These are phyloP conservation scores for Alligator sinensis DNA, from an alignment of 2,113 vertebrate species.

Conservation along the genomic window DNA sequence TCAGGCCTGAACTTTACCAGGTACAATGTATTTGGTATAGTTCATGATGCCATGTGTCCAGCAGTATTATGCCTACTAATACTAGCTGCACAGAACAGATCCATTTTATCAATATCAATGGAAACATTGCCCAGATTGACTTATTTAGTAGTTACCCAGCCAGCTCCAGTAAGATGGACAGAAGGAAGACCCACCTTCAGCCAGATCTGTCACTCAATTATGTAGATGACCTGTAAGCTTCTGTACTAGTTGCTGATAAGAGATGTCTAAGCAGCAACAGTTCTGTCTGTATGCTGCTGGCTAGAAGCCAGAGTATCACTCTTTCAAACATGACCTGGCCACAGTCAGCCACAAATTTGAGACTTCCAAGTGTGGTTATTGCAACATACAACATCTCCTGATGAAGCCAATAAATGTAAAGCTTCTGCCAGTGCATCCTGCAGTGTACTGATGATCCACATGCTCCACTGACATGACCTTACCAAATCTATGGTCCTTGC, in stretches of 20 bases:
- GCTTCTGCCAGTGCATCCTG: neutral
- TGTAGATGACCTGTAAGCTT: neutral
- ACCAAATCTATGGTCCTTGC: neutral
- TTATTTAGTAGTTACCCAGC: neutral
- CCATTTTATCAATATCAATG: neutral
- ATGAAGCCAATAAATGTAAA: rapidly evolving
- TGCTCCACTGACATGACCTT: neutral
- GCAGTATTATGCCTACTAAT: neutral
- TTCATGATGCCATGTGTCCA: neutral
- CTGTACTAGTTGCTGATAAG: neutral
- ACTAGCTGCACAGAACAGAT: neutral
- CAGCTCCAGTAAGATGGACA: neutral
- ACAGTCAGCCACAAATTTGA: neutral
- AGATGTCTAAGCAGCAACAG: neutral
- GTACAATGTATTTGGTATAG: neutral
- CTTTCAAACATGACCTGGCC: neutral
- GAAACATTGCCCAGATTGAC: no score
- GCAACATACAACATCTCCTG: rapidly evolving
- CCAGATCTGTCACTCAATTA: neutral
- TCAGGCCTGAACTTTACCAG: neutral
- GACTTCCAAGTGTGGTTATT: rapidly evolving
- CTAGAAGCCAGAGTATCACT: neutral
- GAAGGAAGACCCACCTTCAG: neutral
- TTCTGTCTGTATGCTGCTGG: neutral
- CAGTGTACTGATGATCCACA: neutral